Evolutionary conservation across 2,113 vertebrate genomes (phyloP), one percentile per base, ranked within the genome.

Genomic region (Trogon melanurus): DNA sequence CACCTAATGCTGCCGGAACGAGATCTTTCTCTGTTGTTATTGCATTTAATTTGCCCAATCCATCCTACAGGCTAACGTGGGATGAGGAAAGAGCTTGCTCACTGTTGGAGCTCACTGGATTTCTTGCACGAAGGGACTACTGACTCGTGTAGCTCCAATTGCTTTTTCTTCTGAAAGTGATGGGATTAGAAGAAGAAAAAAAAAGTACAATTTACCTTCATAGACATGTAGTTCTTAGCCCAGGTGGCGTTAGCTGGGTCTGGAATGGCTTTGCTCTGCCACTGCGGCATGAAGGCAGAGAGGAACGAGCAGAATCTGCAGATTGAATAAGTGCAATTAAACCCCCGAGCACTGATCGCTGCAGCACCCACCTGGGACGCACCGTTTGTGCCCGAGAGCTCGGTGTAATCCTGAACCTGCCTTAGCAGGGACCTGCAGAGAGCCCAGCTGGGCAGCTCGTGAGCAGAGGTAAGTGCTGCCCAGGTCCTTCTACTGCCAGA

Each of bases 241-340:
- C 98, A 98, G 0, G 80, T 58, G 16, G 98, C 98, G 0, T 98
- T 98, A 2, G 98, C 98, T 7, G 98, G 98, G 74, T 98, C 98
- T 16, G 98, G 98, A 41, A 98, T 92, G 57, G 95, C 75, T 95
- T 94, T 93, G 89, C 80, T 80, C 5, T 90, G 96, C 96, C 97
- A 97, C 71, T 95, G 96, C 0, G 97, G 96, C 56, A 87, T 20
- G 5, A 98, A 65, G 8, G 25, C n/a, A 0, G 88, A 96, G 58
- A 98, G 87, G 22, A 98, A 62, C 3, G 38, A 11, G 62, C 17
- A 60, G 2, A 92, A 16, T 4, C 98, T 98, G 78, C 29, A 13
- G 86, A 10, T 11, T 7, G 71, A 82, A 56, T 10, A n/a, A 10
- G 61, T 0, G 11, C 9, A 2, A 7, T 67, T n/a, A 56, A 25